Evolutionary conservation across 2,888 invertebrate genomes (phyloP), one percentile per base, ranked within the genome.

Genomic region (Synergus umbraculus): DNA sequence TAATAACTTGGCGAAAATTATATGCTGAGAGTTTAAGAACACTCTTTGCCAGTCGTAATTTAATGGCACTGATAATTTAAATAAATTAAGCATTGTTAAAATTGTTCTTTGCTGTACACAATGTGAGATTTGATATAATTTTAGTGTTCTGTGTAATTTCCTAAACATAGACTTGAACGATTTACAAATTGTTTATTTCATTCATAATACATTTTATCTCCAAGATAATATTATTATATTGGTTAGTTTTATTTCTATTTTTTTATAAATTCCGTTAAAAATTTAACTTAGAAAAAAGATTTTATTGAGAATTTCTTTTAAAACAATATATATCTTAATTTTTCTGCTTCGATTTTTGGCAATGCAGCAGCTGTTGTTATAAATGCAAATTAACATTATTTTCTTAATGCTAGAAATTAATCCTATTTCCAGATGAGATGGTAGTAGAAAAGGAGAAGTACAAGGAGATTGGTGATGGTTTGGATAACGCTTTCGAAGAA

Each of bases 401-500:
- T 78, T 60, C 7, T 41, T 65, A 79, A 79, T 22, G 54, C 41
- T 76, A 65, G n/a, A 54, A 64, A 41, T 79, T 84, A 81, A 84
- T 79, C 87, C 83, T 91, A 88, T 87, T 93, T 93, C 90, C 95
- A 97, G 97, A 97, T 95, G 97, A 97, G 92, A 94, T 96, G 93
- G 96, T 97, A 93, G 93, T 93, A 91, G 96, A 96, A 93, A 98
- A 96, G 94, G 97, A 98, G 94, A 96, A 95, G 93, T 98, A 96
- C 95, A 97, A 97, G 94, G 95, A 96, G 92, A 97, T 98, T 93
- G 97, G 97, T 89, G 97, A 98, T 93, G 98, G 97, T 93, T 95
- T 98, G 94, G 98, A 98, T 94, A 95, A 95, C 92, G 97, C 98
- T 88, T 98, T 98, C 94, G 95, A 97, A 91, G 98, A 98, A 93